Conservation (phyloP, 1,140 invertebrate species). For the Pseudachorutes palmiensis region DNA sequence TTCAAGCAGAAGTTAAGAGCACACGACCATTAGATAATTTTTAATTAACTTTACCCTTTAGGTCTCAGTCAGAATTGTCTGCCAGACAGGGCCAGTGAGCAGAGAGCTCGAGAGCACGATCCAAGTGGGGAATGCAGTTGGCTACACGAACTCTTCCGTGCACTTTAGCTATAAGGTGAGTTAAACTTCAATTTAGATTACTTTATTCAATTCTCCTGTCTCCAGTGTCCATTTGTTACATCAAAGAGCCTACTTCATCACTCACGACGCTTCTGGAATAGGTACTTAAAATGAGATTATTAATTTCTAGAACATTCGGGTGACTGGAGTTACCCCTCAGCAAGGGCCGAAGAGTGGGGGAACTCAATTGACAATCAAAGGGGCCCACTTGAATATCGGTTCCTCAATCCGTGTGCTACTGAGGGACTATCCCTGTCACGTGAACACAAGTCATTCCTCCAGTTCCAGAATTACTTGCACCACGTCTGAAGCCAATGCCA, state of each 20-base stretch:
- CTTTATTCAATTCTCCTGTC: background rate
- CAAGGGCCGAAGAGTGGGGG: constrained; percentile 89
- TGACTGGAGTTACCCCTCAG: constrained; percentile 70
- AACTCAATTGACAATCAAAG: constrained; percentile 80
- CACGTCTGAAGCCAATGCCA: constrained; percentile 59
- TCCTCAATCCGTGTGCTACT: constrained; percentile 76
- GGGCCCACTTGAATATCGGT: constrained; percentile 87
- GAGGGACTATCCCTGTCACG: constrained; percentile 75
- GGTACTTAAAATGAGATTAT: constrained; percentile 19
- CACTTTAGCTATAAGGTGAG: constrained; percentile 74
- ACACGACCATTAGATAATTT: too few relatives aligned
- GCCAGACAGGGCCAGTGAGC: constrained; percentile 63
- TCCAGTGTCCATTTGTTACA: background rate
- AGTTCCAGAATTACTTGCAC: constrained; percentile 77
- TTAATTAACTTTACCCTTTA: too few relatives aligned
- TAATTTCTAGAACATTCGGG: constrained; percentile 55
- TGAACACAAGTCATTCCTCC: constrained; percentile 80
- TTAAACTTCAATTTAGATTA: background rate
- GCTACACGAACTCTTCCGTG: constrained; percentile 76
- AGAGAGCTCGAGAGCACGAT: constrained; percentile 68
- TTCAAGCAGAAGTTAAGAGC: too few relatives aligned
- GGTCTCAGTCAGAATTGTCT: constrained; percentile 83
- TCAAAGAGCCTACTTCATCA: background rate
- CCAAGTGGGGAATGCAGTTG: constrained; percentile 79
- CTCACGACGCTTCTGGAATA: background rate